Base-by-base conservation (phyloP, 2,797 vertebrate species). In the Gymnocypris eckloni region DNA sequence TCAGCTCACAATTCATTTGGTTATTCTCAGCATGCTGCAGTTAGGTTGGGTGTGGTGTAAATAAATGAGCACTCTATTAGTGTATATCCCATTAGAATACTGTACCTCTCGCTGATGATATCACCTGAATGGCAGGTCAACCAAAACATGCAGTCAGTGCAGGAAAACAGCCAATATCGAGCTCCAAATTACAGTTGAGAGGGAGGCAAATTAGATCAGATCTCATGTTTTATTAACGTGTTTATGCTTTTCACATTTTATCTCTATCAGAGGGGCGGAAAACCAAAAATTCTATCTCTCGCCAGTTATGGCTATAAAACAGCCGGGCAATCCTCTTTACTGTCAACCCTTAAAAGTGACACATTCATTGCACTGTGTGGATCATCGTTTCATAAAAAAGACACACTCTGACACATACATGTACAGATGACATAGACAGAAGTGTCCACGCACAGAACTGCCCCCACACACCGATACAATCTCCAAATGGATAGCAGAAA, bases 151-250 rank as follows among this genome's bases (percentile, higher is more conserved):
- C 25, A 43, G 9, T 61, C 54, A 83, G 15, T 0, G 66, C 39
- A 79, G 9, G 75, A 70, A 28, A 67, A 41, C 10, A 70, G 15
- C 33, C 43, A 67, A 59, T 33, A 78, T 78, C 39, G 6, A 37
- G 76, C 66, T 43, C 5, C 75, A 15, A 80, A 59, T 87, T 59
- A 80, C 56, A 87, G 48, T 59, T 20, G 25, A 12, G 8, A 12
- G 22, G 73, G 43, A 75, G 18, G 67, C 12, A 45, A 59, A 75
- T 28, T 5, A 72, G 15, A 81, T 73, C 18, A 72, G 22, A 41
- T 67, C 33, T 61, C 45, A 56, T 83, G 81, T 79, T 83, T 86
- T 83, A 79, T 28, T 71, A 83, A 86, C 59, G 50, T 52, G 20
- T 71, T 59, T 77, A 50, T 82, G 25, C 39, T 18, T 73, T 50